A percentile compares a stretch with the other conserved stretches of the same genome.
Evolutionary conservation across 2,888 invertebrate species (phyloP).

Genomic region (Phalangium opilio): DNA sequence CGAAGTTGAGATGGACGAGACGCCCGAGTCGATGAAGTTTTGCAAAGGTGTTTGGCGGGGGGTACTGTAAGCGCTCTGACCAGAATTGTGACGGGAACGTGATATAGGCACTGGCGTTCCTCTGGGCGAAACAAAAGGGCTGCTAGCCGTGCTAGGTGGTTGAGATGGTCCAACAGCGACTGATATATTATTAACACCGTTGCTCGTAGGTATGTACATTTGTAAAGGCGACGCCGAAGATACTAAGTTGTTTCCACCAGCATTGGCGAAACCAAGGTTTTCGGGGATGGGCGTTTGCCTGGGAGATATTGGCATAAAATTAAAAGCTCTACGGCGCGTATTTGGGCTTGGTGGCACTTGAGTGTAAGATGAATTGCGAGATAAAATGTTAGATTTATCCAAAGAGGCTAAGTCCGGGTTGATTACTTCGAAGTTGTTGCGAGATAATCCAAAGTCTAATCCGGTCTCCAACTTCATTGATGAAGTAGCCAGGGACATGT

Average conservation of each 20-base stretch:
- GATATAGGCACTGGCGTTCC: constrained; percentile 28
- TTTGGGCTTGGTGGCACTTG: constrained; percentile 56
- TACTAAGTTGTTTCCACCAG: constrained; percentile 1
- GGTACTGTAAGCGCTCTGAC: constrained; percentile 19
- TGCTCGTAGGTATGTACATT: neutral
- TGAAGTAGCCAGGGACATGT: too few species aligned
- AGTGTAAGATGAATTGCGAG: constrained; percentile 4
- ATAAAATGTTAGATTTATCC: neutral
- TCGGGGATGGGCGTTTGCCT: constrained; percentile 31
- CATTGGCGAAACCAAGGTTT: constrained; percentile 1
- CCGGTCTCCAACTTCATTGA: neutral
- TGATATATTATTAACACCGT: constrained; percentile 14
- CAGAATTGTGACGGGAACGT: constrained; percentile 27
- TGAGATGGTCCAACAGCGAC: constrained; percentile 34
- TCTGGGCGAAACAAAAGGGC: constrained; percentile 67
- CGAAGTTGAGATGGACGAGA: constrained; percentile 24
- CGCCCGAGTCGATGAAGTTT: constrained; percentile 22
- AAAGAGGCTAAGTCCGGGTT: neutral
- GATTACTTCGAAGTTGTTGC: neutral
- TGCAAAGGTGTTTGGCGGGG: constrained; percentile 20
- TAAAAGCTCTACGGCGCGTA: constrained; percentile 59
- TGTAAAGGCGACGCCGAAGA: constrained; percentile 9
- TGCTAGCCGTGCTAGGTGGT: constrained; percentile 50
- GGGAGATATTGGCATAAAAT: constrained; percentile 72
- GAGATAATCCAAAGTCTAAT: neutral